Evolutionary conservation across 2,888 invertebrate species (phyloP).

Genomic region (Drosophila quinaria): DNA sequence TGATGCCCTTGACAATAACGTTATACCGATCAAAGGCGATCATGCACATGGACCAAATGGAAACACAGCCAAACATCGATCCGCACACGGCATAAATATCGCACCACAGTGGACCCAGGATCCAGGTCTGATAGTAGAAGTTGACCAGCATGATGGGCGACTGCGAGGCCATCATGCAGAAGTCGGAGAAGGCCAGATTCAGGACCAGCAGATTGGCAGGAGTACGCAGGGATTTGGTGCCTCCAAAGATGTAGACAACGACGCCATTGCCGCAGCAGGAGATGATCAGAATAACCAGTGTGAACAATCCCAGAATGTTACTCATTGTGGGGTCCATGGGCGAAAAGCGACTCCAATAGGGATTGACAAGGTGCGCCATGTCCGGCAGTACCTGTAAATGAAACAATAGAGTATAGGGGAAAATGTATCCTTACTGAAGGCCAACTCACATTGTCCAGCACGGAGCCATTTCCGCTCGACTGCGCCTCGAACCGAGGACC

Average conservation of each 20-base stretch:
- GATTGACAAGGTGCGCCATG: slow-evolving; percentile 89
- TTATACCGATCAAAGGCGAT: slow-evolving; percentile 97
- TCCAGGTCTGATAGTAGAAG: slow-evolving; percentile 85
- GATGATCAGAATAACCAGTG: slow-evolving; percentile 89
- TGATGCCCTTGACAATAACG: slow-evolving; percentile 96
- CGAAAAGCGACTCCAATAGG: slow-evolving; percentile 95
- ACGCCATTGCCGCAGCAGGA: slow-evolving; percentile 85
- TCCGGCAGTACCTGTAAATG: slow-evolving; percentile 87
- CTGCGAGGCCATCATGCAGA: slow-evolving; percentile 92
- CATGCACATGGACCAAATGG: slow-evolving; percentile 97
- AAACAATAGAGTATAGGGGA: no score
- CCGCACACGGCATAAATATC: slow-evolving; percentile 95
- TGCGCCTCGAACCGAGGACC: slow-evolving; percentile 66
- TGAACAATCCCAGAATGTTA: slow-evolving; percentile 92
- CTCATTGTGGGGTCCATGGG: slow-evolving; percentile 96
- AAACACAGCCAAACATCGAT: slow-evolving; percentile 94
- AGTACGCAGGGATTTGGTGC: slow-evolving; percentile 89
- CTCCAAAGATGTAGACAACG: slow-evolving; percentile 85
- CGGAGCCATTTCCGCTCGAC: slow-evolving; percentile 88
- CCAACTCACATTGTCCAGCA: slow-evolving; percentile 90
- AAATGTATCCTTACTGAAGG: background rate
- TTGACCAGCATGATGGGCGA: slow-evolving; percentile 86
- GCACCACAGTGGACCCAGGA: slow-evolving; percentile 90
- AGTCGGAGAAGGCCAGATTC: slow-evolving; percentile 94
- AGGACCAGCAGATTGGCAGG: slow-evolving; percentile 96